These are phyloP conservation scores for Rhagium mordax DNA, from an alignment of 2,888 invertebrate species.

Conservation along the genomic window DNA sequence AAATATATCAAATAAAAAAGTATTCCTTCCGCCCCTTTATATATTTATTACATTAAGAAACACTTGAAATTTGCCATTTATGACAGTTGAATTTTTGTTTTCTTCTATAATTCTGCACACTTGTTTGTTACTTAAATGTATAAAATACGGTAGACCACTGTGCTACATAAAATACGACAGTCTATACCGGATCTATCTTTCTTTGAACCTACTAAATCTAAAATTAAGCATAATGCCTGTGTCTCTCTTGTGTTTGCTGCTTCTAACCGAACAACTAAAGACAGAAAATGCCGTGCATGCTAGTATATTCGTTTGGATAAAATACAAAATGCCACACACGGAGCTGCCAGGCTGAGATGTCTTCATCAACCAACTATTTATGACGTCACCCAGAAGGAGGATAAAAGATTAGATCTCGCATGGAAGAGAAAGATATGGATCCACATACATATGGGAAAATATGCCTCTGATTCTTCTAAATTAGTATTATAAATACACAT, in stretches of 20 bases:
- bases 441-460: constrained; percentile 36
- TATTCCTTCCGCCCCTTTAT: too few relatives aligned
- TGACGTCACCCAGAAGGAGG: constrained; percentile 63
- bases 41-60: too few relatives aligned
- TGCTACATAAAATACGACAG: background rate
- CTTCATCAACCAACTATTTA: constrained; percentile 70
- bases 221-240: background rate
- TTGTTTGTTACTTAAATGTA: too few relatives aligned
- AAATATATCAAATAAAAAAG: too few relatives aligned
- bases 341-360: constrained; percentile 69
- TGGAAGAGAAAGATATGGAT: constrained; percentile 31
- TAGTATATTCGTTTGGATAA: constrained; percentile 58
- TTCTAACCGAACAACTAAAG: constrained; percentile 17
- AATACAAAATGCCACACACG: constrained; percentile 69
- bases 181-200: constrained; percentile 5
- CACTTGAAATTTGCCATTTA: too few relatives aligned
- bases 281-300: constrained; percentile 37
- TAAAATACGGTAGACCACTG: too few relatives aligned
- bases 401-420: background rate
- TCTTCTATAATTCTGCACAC: background rate
- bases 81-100: background rate
- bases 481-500: constrained; percentile 49
- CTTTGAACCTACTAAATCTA: constrained; percentile 19
- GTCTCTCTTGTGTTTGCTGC: background rate
- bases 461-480: constrained; percentile 45